Evolutionary conservation across 2,888 invertebrate genomes (phyloP).

Genomic region (Epirrhoe tristata): DNA sequence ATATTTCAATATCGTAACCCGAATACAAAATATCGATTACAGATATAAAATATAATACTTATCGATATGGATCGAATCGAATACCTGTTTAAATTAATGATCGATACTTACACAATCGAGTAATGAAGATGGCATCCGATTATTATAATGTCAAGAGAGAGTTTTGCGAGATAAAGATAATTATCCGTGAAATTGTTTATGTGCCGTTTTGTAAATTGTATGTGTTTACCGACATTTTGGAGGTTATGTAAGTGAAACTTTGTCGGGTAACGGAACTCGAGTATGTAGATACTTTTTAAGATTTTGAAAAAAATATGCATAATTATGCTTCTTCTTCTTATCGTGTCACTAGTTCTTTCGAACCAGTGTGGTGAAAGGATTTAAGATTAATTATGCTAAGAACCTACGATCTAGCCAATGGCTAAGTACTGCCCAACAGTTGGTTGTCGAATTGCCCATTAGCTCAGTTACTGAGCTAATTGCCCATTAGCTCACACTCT

Average conservation of each 20-base stretch:
- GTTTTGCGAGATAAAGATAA: constrained; percentile 50
- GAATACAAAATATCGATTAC: constrained; percentile 52
- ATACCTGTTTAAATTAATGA: constrained; percentile 56
- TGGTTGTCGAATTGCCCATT: too few species aligned
- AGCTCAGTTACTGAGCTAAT: too few species aligned
- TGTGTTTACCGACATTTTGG: constrained; percentile 28
- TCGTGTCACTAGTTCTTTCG: too few species aligned
- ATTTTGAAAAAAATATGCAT: too few species aligned
- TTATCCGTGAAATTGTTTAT: constrained; percentile 49
- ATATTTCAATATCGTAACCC: constrained; percentile 41
- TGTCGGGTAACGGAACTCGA: background rate
- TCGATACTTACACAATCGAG: constrained; percentile 54
- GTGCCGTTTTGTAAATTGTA: constrained; percentile 39
- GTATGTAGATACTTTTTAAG: background rate
- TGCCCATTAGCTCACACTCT: too few species aligned
- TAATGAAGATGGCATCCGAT: constrained; percentile 60
- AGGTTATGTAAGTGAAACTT: constrained; percentile 23
- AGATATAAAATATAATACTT: constrained; percentile 42
- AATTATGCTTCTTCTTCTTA: background rate
- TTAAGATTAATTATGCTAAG: too few species aligned
- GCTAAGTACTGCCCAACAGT: too few species aligned
- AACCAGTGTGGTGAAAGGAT: too few species aligned
- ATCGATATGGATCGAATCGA: constrained; percentile 50
- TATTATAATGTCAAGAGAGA: constrained; percentile 55
- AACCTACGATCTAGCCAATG: too few species aligned